These are phyloP conservation scores for Malacosoma neustria DNA, from an alignment of 2,888 invertebrate genomes.

Conservation along the genomic window DNA sequence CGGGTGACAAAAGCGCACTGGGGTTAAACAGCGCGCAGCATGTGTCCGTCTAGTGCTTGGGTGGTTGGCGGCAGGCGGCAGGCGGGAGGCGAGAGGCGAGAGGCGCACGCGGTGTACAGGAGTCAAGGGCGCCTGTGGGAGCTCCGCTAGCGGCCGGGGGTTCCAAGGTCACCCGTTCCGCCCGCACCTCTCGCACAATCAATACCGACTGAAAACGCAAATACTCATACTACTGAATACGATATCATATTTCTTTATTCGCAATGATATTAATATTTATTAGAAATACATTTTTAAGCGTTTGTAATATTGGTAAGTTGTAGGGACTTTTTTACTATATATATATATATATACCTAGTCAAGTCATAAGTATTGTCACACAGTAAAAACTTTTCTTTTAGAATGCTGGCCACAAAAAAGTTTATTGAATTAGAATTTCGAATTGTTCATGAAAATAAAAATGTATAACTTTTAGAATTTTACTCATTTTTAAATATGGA, in stretches of 20 bases:
- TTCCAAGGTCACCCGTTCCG: slow-evolving; percentile 30
- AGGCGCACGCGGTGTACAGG: slow-evolving; percentile 24
- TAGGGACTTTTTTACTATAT: no score
- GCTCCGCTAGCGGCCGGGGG: slow-evolving; percentile 33
- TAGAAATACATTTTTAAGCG: background rate
- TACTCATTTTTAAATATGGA: no score
- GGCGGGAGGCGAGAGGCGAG: slow-evolving; percentile 17
- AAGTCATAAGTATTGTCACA: no score
- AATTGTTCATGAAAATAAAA: no score
- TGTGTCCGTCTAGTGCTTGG: slow-evolving; percentile 24
- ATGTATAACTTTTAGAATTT: no score
- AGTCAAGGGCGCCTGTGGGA: slow-evolving; percentile 47
- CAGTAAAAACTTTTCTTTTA: no score
- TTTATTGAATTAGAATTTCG: no score
- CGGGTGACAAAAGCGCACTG: slow-evolving; percentile 13
- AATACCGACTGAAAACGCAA: slow-evolving; percentile 27
- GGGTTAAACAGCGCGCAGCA: slow-evolving; percentile 14
- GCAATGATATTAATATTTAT: background rate
- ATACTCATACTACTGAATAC: slow-evolving; percentile 7
- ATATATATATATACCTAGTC: no score
- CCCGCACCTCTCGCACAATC: slow-evolving; percentile 29
- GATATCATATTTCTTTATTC: no score
- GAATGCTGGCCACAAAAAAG: no score
- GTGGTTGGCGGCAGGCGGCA: slow-evolving; percentile 15
- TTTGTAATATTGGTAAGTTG: no score